Base-by-base conservation (phyloP, 2,888 invertebrate genomes). In the Nymphalis polychloros region DNA sequence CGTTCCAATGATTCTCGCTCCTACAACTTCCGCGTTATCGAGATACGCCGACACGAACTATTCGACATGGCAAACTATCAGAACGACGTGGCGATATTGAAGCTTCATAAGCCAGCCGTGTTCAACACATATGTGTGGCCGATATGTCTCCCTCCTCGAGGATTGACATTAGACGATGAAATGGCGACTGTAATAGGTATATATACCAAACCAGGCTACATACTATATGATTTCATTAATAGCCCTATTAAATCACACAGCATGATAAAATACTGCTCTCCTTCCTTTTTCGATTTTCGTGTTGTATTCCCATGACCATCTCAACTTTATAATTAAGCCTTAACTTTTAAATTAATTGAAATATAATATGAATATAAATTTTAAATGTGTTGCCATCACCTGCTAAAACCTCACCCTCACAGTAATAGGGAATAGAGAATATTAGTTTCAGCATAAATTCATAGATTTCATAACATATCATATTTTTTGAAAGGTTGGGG, bases 41-140 rank as follows among this genome's bases (percentile, higher is more conserved):
- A 94, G 76, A 94, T 96, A 72, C 93, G 94, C 0, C 90, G 93
- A 55, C 97, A 97, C 82, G 92, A 93, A 52, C 93, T 94, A 60
- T 97, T 95, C 81, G 94, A 96, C 77, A 81, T 93, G 1, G 81
- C 93, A 0, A 95, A 94, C 69, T 96, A 96, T 81, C 94, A 94
- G 72, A 94, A 97, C 79, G 97, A 97, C 78, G 96, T 97, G 63
- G 96, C 96, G 0, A 93, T 97, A 49, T 75, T 97, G 55, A 95
- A 94, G 77, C 87, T 97, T 63, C 93, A 95, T 71, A 87, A 94
- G 10, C 93, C 95, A 0, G 95, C 95, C 0, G 86, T 94, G 7
- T 97, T 97, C 82, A 96, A 96, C 77, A 94, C 95, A 0, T 97
- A 96, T 79, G 95, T 97, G 64, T 96, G 97, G 96, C 97, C 97